A percentile compares a stretch with the other conserved stretches of the same genome.
These are phyloP conservation scores for Steatocranus sp. DNA, from an alignment of 2,797 vertebrate genomes.

Conservation along the genomic window DNA sequence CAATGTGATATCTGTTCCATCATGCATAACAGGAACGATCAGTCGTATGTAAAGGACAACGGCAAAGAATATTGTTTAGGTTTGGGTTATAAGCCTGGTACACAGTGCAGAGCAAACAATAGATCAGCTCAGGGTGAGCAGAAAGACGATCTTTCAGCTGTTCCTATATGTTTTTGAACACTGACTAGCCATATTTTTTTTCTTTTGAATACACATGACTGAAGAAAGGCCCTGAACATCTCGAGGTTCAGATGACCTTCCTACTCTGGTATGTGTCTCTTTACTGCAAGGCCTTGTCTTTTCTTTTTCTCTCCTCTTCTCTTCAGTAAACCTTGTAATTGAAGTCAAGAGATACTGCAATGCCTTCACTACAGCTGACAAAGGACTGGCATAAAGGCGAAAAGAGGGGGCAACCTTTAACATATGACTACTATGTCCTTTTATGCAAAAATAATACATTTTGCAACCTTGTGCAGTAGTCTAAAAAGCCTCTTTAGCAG, in stretches of 20 bases:
- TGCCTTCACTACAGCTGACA: slow-evolving; percentile 53
- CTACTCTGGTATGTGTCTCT: slow-evolving; percentile 42
- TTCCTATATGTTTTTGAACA: slow-evolving; percentile 37
- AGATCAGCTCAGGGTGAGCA: neutral
- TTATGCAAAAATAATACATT: slow-evolving; percentile 60
- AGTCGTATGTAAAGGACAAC: slow-evolving; percentile 51
- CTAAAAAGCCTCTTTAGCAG: slow-evolving; percentile 42
- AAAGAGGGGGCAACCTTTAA: slow-evolving; percentile 62
- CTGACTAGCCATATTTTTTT: slow-evolving; percentile 30
- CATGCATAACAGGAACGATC: slow-evolving; percentile 34
- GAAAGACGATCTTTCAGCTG: neutral
- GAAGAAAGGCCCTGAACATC: slow-evolving; percentile 55
- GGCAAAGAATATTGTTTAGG: slow-evolving; percentile 18
- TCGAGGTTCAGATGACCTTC: slow-evolving; percentile 61
- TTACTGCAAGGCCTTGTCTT: slow-evolving; percentile 48
- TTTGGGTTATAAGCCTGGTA: slow-evolving; percentile 4
- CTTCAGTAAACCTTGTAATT: slow-evolving; percentile 62
- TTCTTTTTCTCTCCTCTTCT: slow-evolving; percentile 41
- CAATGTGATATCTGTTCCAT: slow-evolving; percentile 38
- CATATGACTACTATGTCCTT: slow-evolving; percentile 49
- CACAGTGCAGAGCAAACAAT: slow-evolving; percentile 4
- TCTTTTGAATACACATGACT: slow-evolving; percentile 54
- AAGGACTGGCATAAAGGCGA: slow-evolving; percentile 67
- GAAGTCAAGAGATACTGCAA: slow-evolving; percentile 50
- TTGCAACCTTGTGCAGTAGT: slow-evolving; percentile 65